Percentiles rank a stretch among this genome's conserved stretches.
Evolutionary conservation across 2,113 vertebrate genomes (phyloP).

Genomic region (Dinomys branickii): DNA sequence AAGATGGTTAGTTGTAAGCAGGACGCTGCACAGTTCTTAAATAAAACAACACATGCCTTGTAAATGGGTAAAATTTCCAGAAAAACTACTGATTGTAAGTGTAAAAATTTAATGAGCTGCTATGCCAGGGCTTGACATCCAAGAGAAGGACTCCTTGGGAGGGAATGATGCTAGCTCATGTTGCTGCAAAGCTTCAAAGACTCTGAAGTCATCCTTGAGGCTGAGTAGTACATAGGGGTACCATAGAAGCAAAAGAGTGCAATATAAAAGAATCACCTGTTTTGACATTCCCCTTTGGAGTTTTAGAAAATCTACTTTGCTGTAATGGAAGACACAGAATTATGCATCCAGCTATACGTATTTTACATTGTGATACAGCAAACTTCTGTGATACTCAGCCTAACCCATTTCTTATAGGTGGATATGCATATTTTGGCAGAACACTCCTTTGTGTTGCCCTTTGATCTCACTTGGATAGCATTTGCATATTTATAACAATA

Average conservation of each 20-base stretch:
- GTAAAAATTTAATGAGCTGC: conserved; percentile 2
- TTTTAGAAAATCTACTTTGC: background rate
- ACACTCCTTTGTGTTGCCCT: background rate
- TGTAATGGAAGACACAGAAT: background rate
- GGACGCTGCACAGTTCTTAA: background rate
- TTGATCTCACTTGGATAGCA: background rate
- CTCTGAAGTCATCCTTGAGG: background rate
- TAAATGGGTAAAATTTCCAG: background rate
- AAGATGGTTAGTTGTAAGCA: background rate
- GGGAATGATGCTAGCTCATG: background rate
- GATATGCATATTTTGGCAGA: too few relatives aligned
- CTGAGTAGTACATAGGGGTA: background rate
- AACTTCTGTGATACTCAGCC: background rate
- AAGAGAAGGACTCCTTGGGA: background rate
- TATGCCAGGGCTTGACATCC: background rate
- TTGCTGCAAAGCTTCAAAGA: background rate
- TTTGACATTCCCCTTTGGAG: background rate
- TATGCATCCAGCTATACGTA: background rate
- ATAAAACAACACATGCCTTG: background rate
- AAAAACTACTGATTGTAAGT: background rate
- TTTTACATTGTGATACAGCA: background rate
- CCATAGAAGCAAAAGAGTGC: background rate
- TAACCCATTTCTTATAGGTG: conserved; percentile 1
- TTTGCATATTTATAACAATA: conserved; percentile 1
- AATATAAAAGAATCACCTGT: background rate